phyloP scores from a whole-genome alignment of 2,888 invertebrate genomes.

The Suillia variegata region DNA sequence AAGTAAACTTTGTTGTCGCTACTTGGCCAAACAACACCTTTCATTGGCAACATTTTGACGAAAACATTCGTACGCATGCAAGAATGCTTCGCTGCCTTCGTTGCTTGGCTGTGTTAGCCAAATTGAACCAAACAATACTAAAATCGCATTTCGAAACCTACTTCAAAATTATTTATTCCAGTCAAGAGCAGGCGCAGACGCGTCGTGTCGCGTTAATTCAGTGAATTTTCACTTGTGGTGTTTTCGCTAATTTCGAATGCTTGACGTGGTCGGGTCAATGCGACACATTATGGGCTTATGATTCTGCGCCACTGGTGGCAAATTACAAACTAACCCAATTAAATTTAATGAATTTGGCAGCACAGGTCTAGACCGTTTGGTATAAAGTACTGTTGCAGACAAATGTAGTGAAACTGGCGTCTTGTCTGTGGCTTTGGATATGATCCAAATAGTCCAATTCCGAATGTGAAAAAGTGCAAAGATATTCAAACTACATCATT shows the following conservation, averaged over 20 bases:
- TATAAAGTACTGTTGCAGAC: too few relatives aligned
- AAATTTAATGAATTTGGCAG: not conserved
- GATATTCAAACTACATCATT: too few relatives aligned
- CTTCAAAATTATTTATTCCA: not conserved
- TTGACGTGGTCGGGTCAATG: conserved; percentile 7
- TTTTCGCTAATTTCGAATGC: conserved; percentile 22
- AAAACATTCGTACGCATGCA: not conserved
- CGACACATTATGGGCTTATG: not conserved
- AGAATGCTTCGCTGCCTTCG: not conserved
- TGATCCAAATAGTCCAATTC: too few relatives aligned
- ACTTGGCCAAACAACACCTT: not conserved
- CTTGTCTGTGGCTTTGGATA: too few relatives aligned
- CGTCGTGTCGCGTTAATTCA: not conserved
- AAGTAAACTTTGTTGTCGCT: conserved; percentile 6
- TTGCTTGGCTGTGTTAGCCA: too few relatives aligned
- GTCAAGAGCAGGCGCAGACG: not conserved
- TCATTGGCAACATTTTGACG: not conserved
- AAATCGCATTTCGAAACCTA: not conserved
- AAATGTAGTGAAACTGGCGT: too few relatives aligned
- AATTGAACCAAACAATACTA: too few relatives aligned
- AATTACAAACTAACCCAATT: conserved; percentile 3
- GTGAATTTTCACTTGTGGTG: not conserved
- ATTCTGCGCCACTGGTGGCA: too few relatives aligned
- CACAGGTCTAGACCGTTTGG: not conserved
- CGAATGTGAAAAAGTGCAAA: too few relatives aligned